Percentiles rank a stretch among this genome's conserved stretches.
Evolutionary conservation across 2,113 vertebrate genomes (phyloP).

Genomic region (Sylvietta virens): DNA sequence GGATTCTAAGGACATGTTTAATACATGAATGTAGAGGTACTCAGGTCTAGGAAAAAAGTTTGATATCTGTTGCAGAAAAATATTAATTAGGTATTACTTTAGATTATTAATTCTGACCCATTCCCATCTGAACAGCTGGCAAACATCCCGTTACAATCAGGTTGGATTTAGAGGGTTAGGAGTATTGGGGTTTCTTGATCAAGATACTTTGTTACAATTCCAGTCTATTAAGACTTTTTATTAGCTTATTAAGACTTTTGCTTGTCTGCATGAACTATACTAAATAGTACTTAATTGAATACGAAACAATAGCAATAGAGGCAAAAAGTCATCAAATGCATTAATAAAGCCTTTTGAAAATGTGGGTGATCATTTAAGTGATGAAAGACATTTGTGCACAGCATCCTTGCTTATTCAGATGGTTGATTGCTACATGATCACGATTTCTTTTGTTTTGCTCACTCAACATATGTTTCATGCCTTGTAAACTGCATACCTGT

Average conservation of each 20-base stretch:
- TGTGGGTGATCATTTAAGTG: not conserved
- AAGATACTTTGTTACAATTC: conserved; percentile 60
- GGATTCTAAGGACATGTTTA: not conserved
- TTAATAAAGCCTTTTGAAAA: not conserved
- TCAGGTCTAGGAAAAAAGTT: conserved; percentile 28
- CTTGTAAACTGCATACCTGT: conserved; percentile 29
- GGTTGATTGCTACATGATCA: not conserved
- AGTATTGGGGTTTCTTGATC: not conserved
- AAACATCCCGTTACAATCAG: conserved; percentile 61
- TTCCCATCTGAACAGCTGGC: conserved; percentile 70
- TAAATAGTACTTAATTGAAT: not conserved
- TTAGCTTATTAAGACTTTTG: conserved; percentile 32
- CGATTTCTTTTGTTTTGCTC: conserved; percentile 17
- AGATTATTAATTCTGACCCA: conserved; percentile 66
- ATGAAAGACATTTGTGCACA: not conserved
- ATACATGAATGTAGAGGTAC: not conserved
- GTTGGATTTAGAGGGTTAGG: not conserved
- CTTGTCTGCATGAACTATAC: not conserved
- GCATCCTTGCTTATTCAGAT: not conserved
- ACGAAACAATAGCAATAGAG: not conserved
- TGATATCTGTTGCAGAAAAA: conserved; percentile 66
- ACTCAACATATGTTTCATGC: conserved; percentile 5
- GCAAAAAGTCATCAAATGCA: not conserved
- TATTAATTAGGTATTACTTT: conserved; percentile 69
- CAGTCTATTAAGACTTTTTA: conserved; percentile 40